phyloP scores from a whole-genome alignment of 1,140 invertebrate genomes.

The Thrips palmi region DNA sequence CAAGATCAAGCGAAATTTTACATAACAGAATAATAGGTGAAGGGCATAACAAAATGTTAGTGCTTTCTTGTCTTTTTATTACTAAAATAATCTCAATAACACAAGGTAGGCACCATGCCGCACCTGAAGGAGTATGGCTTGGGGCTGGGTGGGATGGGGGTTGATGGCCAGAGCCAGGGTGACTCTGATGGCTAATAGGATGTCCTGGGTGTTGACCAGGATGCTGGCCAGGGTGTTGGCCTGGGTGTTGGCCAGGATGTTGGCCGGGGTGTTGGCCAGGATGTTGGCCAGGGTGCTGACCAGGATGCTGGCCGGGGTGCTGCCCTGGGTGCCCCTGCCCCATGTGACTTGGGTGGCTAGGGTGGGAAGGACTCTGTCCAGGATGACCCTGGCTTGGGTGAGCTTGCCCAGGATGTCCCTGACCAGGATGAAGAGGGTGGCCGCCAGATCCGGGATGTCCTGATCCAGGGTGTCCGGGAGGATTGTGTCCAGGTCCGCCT shows the following conservation, averaged over 20 bases:
- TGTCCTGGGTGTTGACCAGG: conserved; percentile 7
- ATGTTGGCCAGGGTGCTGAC: conserved; percentile 2
- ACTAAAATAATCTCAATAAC: too few relatives aligned
- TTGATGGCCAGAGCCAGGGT: conserved; percentile 15
- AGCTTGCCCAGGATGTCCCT: conserved; percentile 26
- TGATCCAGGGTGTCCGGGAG: conserved; percentile 23
- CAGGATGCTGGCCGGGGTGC: conserved; percentile 15
- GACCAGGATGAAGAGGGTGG: conserved; percentile 22
- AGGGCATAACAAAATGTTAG: too few relatives aligned
- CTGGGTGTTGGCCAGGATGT: conserved; percentile 12
- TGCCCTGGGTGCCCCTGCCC: too few relatives aligned
- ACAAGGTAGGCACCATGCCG: neutral
- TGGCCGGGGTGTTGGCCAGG: conserved; percentile 19
- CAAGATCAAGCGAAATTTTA: too few relatives aligned
- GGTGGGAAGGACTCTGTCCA: conserved; percentile 30
- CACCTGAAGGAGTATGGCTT: conserved; percentile 4
- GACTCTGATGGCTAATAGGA: conserved; percentile 19
- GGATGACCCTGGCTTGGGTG: conserved; percentile 16
- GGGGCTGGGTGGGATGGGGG: conserved; percentile 18
- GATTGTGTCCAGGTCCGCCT: conserved; percentile 20
- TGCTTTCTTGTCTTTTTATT: too few relatives aligned
- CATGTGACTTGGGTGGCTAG: conserved; percentile 28
- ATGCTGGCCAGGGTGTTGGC: conserved; percentile 7
- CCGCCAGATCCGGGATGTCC: conserved; percentile 27
- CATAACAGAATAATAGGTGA: too few relatives aligned